Conservation (phyloP, 2,888 invertebrate genomes). For the Andricus quercusramuli region DNA sequence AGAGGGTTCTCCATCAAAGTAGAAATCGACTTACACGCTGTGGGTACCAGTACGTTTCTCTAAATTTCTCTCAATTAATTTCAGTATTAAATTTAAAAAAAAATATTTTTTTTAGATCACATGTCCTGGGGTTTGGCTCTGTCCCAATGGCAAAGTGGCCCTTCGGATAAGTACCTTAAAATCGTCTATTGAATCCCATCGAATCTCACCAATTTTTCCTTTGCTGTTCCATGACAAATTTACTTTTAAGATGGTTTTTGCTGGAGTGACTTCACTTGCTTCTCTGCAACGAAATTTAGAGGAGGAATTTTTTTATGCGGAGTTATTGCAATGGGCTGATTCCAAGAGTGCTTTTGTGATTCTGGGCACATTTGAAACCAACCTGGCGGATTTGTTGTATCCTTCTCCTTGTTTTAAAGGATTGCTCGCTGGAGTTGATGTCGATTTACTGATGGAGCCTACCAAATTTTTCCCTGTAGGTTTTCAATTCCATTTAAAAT, state of each 20-base stretch:
- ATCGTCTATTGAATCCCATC: constrained; percentile 84
- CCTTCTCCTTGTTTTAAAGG: constrained; percentile 81
- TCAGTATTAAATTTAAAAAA: neutral
- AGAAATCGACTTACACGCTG: constrained; percentile 73
- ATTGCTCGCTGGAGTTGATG: constrained; percentile 81
- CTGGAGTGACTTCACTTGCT: constrained; percentile 76
- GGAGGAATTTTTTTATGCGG: constrained; percentile 83
- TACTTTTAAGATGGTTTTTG: constrained; percentile 83
- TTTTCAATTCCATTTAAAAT: constrained; percentile 38
- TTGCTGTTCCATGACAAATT: constrained; percentile 86
- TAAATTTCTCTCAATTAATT: neutral
- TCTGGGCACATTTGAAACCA: constrained; percentile 84
- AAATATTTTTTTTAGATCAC: constrained; percentile 81
- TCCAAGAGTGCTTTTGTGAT: constrained; percentile 78
- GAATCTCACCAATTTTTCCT: constrained; percentile 86
- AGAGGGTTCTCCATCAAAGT: constrained; percentile 74
- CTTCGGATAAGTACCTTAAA: constrained; percentile 86
- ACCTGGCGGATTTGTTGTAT: constrained; percentile 84
- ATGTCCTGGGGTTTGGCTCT: constrained; percentile 93
- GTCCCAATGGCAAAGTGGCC: constrained; percentile 88
- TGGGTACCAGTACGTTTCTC: constrained; percentile 60
- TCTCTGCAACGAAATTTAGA: constrained; percentile 80
- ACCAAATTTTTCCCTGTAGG: constrained; percentile 84
- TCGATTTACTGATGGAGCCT: constrained; percentile 86
- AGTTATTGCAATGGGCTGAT: constrained; percentile 83